Conservation (phyloP, 2,797 vertebrate species). For the Pristis pectinata region DNA sequence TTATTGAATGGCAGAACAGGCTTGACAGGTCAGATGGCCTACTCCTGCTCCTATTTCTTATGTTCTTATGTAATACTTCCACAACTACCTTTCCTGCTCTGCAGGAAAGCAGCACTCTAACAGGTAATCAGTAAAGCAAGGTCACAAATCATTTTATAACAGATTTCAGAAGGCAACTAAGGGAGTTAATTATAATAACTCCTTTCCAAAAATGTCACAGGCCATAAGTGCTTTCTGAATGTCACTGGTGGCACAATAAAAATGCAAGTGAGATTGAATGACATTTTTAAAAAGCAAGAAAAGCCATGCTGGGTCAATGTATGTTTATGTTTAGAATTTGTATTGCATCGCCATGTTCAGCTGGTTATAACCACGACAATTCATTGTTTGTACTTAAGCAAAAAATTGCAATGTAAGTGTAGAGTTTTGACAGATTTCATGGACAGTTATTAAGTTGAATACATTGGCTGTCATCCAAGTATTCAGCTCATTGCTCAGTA, state of each 20-base stretch:
- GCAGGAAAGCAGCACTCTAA: not conserved
- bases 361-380: not conserved
- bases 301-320: not conserved
- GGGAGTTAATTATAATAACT: not conserved
- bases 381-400: slow-evolving; percentile 9
- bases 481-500: not conserved
- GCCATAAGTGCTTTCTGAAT: not conserved
- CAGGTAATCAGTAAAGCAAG: not conserved
- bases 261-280: not conserved
- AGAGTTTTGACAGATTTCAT: not conserved
- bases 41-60: too few species aligned
- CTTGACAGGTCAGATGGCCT: too few species aligned
- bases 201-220: not conserved
- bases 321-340: not conserved
- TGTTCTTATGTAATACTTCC: too few species aligned
- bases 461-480: not conserved
- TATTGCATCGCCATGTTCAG: not conserved
- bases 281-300: not conserved
- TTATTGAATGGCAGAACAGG: too few species aligned
- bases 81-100: not conserved
- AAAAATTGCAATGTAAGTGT: not conserved
- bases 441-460: not conserved
- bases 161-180: not conserved
- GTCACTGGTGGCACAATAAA: not conserved
- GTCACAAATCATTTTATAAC: not conserved